A percentile compares a stretch with the other conserved stretches of the same genome.
These are phyloP conservation scores for Chrysodeixis includens DNA, from an alignment of 2,888 invertebrate species.

Conservation along the genomic window DNA sequence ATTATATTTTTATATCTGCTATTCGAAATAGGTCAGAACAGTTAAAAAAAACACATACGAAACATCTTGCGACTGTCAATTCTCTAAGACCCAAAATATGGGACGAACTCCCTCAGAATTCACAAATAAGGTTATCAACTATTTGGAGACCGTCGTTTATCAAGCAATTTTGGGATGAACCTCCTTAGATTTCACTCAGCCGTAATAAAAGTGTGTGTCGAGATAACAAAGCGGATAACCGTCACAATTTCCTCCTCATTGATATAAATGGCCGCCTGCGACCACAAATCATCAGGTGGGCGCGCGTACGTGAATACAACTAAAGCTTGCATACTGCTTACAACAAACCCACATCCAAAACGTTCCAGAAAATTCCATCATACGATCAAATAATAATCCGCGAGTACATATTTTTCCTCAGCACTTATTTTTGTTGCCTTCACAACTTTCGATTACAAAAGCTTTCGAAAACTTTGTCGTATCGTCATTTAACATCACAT, in stretches of 20 bases:
- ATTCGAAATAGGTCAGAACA: conserved; percentile 36
- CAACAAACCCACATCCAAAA: conserved; percentile 12
- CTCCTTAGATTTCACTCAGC: conserved; percentile 38
- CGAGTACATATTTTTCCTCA: background rate
- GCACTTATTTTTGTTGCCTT: background rate
- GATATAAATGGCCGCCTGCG: conserved; percentile 56
- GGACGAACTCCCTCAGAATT: conserved; percentile 36
- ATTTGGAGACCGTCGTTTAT: conserved; percentile 37
- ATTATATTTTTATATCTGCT: conserved; percentile 16
- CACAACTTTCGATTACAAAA: conserved; percentile 5
- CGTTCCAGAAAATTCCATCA: background rate
- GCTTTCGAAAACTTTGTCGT: conserved; percentile 23
- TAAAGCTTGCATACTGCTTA: conserved; percentile 27
- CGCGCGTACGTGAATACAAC: conserved; percentile 15
- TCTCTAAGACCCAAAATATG: conserved; percentile 17
- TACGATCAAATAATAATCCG: background rate
- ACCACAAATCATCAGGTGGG: conserved; percentile 68
- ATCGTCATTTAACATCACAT: conserved; percentile 31
- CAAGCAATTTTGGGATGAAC: conserved; percentile 30
- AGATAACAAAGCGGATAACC: conserved; percentile 47
- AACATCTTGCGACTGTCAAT: background rate
- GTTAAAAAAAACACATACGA: conserved; percentile 12
- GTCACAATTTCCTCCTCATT: conserved; percentile 51
- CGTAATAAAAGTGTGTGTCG: conserved; percentile 38
- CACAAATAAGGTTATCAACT: conserved; percentile 26